Evolutionary conservation across 2,113 vertebrate genomes (phyloP), one percentile per base, ranked within the genome.

Genomic region (Oostethus manadensis): DNA sequence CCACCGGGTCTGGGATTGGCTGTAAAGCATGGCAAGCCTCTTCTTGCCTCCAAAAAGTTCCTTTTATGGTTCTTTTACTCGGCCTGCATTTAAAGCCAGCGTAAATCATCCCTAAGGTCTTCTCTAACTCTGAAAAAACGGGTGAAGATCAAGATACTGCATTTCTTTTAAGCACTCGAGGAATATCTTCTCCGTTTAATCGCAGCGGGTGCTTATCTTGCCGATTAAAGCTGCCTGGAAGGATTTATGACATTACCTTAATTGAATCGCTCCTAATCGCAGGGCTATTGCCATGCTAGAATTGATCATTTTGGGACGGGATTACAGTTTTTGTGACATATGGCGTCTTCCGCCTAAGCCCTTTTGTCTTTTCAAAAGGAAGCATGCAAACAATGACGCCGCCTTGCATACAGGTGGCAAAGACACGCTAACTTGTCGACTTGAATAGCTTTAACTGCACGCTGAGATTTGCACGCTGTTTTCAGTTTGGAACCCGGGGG

Each of bases 31-130:
- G 54, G 45, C 64, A 42, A 57, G 59, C 70, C 68, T 18, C 50
- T 65, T 71, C 72, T 75, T 74, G 68, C 73, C 62, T 73, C 60
- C 59, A 68, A 74, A 85, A 76, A 80, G 61, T 68, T 82, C 84
- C 82, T 87, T 88, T 81, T 87, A 87, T 84, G 88, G 86, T 64
- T 57, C 56, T 74, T 82, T 68, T 66, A 70, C 69, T 63, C 35
- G 40, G 55, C 45, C 72, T 53, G 26, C 72, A 71, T 82, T 84
- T 78, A 78, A 82, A 79, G 79, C 49, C 76, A 47, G 76, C 77
- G 66, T 86, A 81, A 85, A 84, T 85, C 70, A 79, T 62, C 66
- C 42, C 16, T 11, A 64, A 43, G 8, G n/a, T 61, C 9, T 8
- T 54, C 35, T 54, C 51, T 16, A 38, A 40, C 13, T 7, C 14